A percentile compares a stretch with the other conserved stretches of the same genome.
Evolutionary conservation across 2,113 vertebrate species (phyloP).

Genomic region (Thalassoma bifasciatum): DNA sequence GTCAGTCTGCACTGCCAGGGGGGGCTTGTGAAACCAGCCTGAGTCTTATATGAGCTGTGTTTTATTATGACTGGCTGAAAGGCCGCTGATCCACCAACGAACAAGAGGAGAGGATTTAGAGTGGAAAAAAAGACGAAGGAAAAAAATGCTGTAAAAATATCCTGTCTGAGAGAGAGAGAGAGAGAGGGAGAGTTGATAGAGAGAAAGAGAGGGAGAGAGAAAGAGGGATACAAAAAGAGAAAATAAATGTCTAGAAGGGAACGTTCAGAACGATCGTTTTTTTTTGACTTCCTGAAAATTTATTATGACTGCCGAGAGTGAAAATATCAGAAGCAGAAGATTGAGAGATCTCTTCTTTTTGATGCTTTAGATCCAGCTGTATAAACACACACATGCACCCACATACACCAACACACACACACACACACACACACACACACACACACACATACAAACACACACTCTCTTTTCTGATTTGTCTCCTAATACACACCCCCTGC

Average conservation of each 20-base stretch:
- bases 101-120: constrained; percentile 54
- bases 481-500: background rate
- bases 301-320: constrained; percentile 58
- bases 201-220: constrained; percentile 41
- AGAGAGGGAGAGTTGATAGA: constrained; percentile 1
- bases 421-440: constrained; percentile 41
- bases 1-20: constrained; percentile 49
- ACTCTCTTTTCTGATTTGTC: background rate
- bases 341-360: constrained; percentile 39
- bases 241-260: constrained; percentile 58
- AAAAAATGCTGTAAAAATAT: constrained; percentile 70
- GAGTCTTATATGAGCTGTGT: constrained; percentile 67
- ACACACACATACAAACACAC: no score
- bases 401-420: constrained; percentile 42
- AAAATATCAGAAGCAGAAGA: constrained; percentile 54
- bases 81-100: constrained; percentile 65
- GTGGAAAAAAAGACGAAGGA: background rate
- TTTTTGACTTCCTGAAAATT: constrained; percentile 35
- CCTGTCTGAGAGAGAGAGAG: constrained; percentile 40
- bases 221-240: constrained; percentile 17
- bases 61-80: constrained; percentile 77
- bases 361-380: constrained; percentile 57
- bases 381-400: constrained; percentile 56
- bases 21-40: constrained; percentile 69
- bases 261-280: constrained; percentile 35